These are phyloP conservation scores for Oreohelix idahoensis DNA, from an alignment of 1,140 invertebrate genomes.

Conservation along the genomic window DNA sequence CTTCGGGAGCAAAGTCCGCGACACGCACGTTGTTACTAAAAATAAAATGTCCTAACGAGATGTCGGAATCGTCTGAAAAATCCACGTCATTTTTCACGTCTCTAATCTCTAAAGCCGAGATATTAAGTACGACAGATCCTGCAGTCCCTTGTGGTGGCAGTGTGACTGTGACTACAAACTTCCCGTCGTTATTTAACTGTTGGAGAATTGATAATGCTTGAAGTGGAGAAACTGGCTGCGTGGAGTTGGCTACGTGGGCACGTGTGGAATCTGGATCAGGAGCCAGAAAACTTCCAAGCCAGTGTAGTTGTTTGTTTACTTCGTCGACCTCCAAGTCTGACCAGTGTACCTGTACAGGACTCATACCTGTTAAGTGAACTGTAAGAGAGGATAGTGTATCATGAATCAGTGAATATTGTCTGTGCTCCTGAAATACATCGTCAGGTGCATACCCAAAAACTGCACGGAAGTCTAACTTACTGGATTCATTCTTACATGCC, in stretches of 20 bases:
- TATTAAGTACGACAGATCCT: not conserved
- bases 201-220: not conserved
- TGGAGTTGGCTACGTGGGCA: not conserved
- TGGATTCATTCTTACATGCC: not conserved
- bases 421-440: not conserved
- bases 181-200: not conserved
- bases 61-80: not conserved
- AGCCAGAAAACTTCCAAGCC: not conserved
- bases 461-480: not conserved
- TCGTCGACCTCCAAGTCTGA: not conserved
- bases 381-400: not conserved
- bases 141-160: too few relatives aligned
- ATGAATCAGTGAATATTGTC: not conserved
- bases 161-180: not conserved
- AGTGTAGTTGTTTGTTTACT: not conserved
- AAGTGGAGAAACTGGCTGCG: not conserved
- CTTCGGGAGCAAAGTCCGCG: not conserved
- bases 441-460: not conserved
- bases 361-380: not conserved
- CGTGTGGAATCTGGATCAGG: not conserved
- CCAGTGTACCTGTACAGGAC: not conserved
- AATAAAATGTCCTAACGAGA: not conserved
- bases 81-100: not conserved
- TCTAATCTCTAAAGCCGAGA: not conserved
- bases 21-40: not conserved